Conservation (phyloP, 2,797 vertebrate species). For the Enteromius fasciolatus region DNA sequence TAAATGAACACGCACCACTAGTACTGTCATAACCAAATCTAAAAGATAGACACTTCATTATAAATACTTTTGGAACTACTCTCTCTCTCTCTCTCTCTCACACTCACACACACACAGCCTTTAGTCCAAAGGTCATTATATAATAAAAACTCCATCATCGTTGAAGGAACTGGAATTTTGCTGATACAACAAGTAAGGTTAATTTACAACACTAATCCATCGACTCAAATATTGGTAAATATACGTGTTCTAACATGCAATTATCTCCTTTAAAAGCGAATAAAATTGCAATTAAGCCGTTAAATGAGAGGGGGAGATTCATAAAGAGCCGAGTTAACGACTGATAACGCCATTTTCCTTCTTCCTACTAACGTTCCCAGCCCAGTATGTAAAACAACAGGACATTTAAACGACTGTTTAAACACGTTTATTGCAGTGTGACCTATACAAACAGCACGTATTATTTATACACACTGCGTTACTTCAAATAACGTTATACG, state of each 20-base stretch:
- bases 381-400: neutral
- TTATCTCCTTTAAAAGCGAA: neutral
- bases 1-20: neutral
- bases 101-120: neutral
- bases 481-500: neutral
- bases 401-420: too few species aligned
- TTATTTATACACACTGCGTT: neutral
- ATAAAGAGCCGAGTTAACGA: neutral
- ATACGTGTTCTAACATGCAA: too few species aligned
- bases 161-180: neutral
- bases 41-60: neutral
- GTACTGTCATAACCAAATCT: neutral
- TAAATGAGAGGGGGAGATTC: neutral
- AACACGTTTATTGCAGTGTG: neutral
- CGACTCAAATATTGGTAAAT: neutral
- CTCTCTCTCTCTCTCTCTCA: neutral
- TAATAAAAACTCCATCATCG: neutral
- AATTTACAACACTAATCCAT: neutral
- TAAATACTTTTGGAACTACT: neutral
- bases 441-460: too few species aligned
- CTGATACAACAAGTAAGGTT: neutral
- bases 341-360: constrained; percentile 30
- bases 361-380: neutral
- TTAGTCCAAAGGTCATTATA: constrained; percentile 28
- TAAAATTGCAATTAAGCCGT: neutral